Evolutionary conservation across 2,113 vertebrate species (phyloP).

Genomic region (Corvus cornix): DNA sequence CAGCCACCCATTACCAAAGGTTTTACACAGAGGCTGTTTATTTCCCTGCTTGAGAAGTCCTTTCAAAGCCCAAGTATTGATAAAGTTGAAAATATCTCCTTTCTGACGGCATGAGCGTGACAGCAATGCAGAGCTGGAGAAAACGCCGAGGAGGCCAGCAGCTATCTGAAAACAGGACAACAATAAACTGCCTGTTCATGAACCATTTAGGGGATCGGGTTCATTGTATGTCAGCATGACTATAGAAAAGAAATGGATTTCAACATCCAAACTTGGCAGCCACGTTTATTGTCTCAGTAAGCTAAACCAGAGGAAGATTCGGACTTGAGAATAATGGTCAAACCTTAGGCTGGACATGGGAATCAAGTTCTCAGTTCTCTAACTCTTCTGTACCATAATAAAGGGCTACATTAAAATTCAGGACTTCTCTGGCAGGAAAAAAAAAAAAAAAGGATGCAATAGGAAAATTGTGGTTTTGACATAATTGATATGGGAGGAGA

Average conservation of each 20-base stretch:
- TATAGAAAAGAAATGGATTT: neutral
- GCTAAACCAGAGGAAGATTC: neutral
- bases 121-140: neutral
- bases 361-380: neutral
- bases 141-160: neutral
- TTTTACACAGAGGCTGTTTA: neutral
- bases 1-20: neutral
- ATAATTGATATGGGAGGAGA: neutral
- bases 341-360: neutral
- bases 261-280: neutral
- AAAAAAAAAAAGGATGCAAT: neutral
- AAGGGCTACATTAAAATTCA: neutral
- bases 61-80: constrained; percentile 8
- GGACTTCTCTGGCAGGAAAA: neutral
- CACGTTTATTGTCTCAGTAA: neutral
- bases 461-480: neutral
- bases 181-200: neutral
- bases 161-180: neutral
- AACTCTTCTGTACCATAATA: neutral
- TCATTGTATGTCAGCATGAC: neutral
- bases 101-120: neutral
- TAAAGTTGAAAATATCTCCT: constrained; percentile 5
- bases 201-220: neutral
- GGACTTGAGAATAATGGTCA: neutral
- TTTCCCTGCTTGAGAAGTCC: neutral